Base-by-base conservation (phyloP, 2,113 vertebrate species). In the Microcebus lehilahytsara region DNA sequence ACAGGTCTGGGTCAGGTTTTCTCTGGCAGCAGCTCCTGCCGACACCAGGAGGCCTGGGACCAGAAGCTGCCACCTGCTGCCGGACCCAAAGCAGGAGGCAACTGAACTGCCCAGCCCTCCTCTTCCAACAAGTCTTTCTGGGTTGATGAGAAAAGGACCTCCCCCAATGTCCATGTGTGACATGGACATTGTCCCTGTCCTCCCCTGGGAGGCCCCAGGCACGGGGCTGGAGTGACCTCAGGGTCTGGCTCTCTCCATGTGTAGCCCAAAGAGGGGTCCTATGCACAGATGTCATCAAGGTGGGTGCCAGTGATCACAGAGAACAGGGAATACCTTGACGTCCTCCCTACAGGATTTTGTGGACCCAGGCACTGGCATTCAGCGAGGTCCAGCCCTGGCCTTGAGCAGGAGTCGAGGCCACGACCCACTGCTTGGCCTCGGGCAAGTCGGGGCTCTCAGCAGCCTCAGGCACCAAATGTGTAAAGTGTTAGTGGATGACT, bases 51-150 rank as follows among this genome's bases (percentile, higher is more conserved):
- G 51, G 88, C 42, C 62, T 0, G 0, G 51, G 13, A 22, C 14
- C 51, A 7, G 14, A 69, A 34, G 3, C 62, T 56, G 34, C 25
- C 80, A 77, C 75, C 37, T 75, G 34, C 72, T 25, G 13, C 69
- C 40, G n/a, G 64, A 64, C 7, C 12, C 3, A 0, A 51, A 66
- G 34, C 1, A 0, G 8, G 19, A 46, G 40, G 49, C 11, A 20
- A 46, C 2, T 9, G 16, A 69, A 42, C 6, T 40, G 64, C 23
- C 37, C 30, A 11, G 53, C 17, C 12, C 3, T 56, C 78, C 42
- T 80, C 75, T n/a, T 77, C 81, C 83, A 60, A 19, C 17, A 72
- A 75, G 79, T n/a, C 75, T 62, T 84, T 40, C 92, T 25, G 71
- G 77, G 7, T 79, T 56, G 72, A 56, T 3, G 19, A 58, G 66